Evolutionary conservation across 2,113 vertebrate species (phyloP).

Genomic region (Vulpes ferrilata): DNA sequence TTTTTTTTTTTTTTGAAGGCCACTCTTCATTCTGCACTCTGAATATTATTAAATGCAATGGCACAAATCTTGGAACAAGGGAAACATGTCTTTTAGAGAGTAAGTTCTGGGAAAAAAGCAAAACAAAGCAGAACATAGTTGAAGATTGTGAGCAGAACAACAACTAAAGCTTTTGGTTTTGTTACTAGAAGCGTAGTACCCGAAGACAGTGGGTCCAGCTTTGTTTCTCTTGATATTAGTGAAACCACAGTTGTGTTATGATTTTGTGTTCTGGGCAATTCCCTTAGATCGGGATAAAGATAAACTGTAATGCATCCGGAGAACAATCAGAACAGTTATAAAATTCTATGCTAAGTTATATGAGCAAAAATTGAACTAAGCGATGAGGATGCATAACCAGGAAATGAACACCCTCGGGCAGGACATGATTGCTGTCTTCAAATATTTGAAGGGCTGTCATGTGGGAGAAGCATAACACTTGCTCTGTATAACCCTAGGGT

Average conservation of each 20-base stretch:
- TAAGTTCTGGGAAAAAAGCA: background rate
- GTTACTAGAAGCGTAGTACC: background rate
- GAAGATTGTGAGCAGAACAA: background rate
- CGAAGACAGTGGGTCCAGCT: background rate
- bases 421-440: slow-evolving; percentile 36
- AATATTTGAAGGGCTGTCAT: slow-evolving; percentile 55
- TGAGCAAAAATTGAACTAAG: slow-evolving; percentile 44
- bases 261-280: slow-evolving; percentile 31
- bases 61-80: background rate
- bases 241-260: background rate
- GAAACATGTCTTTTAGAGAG: background rate
- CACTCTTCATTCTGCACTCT: background rate
- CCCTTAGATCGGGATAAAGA: slow-evolving; percentile 32
- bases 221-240: background rate
- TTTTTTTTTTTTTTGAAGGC: background rate
- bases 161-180: background rate
- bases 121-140: background rate
- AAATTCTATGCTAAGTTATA: slow-evolving; percentile 18
- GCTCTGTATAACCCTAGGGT: slow-evolving; percentile 21
- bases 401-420: slow-evolving; percentile 66
- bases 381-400: background rate
- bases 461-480: slow-evolving; percentile 11
- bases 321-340: background rate
- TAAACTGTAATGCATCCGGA: background rate
- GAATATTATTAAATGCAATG: background rate